These are phyloP conservation scores for Hyles vespertilio DNA, from an alignment of 1,140 invertebrate species.

Conservation along the genomic window DNA sequence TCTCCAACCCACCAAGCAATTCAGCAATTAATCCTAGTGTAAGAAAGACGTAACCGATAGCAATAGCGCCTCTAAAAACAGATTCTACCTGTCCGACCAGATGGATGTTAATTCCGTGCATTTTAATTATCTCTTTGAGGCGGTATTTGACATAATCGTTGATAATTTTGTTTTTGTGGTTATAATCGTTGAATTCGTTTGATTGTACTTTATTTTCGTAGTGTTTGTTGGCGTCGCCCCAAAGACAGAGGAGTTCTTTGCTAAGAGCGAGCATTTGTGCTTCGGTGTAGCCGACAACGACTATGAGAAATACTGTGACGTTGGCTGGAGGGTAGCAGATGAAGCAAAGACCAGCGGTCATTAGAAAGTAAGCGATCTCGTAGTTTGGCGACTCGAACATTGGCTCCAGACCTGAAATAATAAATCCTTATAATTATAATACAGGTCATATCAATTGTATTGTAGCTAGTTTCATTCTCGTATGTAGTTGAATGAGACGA, in stretches of 20 bases:
- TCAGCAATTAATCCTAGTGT: constrained; percentile 36
- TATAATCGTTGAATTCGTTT: neutral
- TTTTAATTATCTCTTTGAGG: constrained; percentile 29
- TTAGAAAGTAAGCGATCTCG: constrained; percentile 32
- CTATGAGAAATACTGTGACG: constrained; percentile 40
- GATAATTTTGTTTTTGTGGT: constrained; percentile 10
- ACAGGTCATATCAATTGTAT: no score
- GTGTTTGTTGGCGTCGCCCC: constrained; percentile 34
- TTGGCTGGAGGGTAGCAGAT: constrained; percentile 28
- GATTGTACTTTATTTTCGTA: constrained; percentile 14
- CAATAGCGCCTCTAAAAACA: constrained; percentile 37
- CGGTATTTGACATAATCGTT: constrained; percentile 34
- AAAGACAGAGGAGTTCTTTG: constrained; percentile 37
- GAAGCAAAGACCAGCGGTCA: constrained; percentile 16
- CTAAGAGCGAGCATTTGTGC: constrained; percentile 42
- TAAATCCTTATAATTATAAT: neutral
- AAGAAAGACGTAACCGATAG: constrained; percentile 42
- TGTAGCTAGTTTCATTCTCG: no score
- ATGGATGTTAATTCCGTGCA: constrained; percentile 35
- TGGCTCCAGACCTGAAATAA: constrained; percentile 42
- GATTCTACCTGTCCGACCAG: constrained; percentile 29
- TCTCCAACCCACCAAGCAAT: constrained; percentile 46
- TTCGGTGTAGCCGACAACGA: constrained; percentile 46
- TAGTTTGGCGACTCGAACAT: constrained; percentile 45
- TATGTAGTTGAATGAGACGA: no score